Conservation (phyloP, 1,140 invertebrate genomes). For the Bombus difficillimus region DNA sequence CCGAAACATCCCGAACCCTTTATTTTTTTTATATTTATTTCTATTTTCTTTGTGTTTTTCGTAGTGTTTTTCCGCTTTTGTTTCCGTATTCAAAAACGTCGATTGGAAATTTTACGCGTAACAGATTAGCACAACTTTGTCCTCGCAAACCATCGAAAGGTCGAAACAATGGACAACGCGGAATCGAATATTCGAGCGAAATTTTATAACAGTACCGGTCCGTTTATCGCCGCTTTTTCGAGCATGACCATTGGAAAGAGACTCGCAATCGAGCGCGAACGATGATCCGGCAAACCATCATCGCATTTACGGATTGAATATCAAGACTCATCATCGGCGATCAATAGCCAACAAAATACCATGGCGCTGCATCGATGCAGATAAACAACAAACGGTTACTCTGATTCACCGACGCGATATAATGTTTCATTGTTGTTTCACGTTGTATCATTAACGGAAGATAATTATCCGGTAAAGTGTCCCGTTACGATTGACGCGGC, state of each 20-base stretch:
- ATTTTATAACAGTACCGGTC: conserved; percentile 4
- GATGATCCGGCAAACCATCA: conserved; percentile 7
- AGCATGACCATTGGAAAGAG: not conserved
- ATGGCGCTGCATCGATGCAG: not conserved
- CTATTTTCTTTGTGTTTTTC: no score
- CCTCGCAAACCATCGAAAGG: not conserved
- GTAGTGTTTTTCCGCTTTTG: not conserved
- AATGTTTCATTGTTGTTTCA: conserved; percentile 25
- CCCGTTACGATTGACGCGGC: conserved; percentile 2
- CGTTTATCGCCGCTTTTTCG: conserved; percentile 27
- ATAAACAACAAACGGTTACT: conserved; percentile 32
- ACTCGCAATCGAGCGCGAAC: not conserved
- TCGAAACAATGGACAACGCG: not conserved
- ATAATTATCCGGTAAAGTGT: conserved; percentile 8
- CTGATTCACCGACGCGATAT: not conserved
- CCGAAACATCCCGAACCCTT: not conserved
- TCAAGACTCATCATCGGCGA: conserved; percentile 34
- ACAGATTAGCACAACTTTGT: conserved; percentile 21
- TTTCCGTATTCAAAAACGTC: no score
- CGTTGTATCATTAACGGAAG: not conserved
- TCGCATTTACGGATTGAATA: conserved; percentile 39
- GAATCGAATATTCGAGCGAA: not conserved
- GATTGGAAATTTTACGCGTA: conserved; percentile 19
- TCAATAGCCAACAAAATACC: conserved; percentile 20
- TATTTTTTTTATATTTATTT: not conserved